Percentiles rank a stretch among this genome's conserved stretches.
Evolutionary conservation across 2,113 vertebrate genomes (phyloP).

Genomic region (Chiloscyllium plagiosum): DNA sequence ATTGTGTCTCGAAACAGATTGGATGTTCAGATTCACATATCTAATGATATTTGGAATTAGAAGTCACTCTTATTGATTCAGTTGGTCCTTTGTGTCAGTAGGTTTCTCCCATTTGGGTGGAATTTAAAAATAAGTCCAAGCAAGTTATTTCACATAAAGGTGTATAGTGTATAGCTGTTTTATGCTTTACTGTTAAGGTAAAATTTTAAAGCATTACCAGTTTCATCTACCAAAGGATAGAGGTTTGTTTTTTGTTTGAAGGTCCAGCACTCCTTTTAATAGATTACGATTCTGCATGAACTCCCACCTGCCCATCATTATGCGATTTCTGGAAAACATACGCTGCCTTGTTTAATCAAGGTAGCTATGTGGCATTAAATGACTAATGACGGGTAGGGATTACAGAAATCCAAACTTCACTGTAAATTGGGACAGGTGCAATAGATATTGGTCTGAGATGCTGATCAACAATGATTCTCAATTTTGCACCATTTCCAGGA

Average conservation of each 20-base stretch:
- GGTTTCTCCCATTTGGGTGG: not conserved
- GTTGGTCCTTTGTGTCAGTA: not conserved
- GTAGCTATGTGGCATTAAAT: not conserved
- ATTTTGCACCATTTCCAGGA: not conserved
- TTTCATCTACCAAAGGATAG: not conserved
- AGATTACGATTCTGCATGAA: not conserved
- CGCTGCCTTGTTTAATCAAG: not conserved
- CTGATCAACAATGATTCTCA: conserved; percentile 24
- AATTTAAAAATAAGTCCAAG: not conserved
- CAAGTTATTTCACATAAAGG: not conserved
- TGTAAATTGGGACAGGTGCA: conserved; percentile 53
- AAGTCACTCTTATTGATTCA: not conserved
- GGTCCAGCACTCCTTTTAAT: not conserved
- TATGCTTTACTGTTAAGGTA: conserved; percentile 17
- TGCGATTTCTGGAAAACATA: not conserved
- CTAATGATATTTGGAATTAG: not conserved
- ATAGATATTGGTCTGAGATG: conserved; percentile 46
- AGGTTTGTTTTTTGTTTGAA: not conserved
- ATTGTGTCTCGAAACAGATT: not conserved
- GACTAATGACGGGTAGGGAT: not conserved
- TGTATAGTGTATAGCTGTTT: conserved; percentile 21
- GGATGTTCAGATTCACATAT: not conserved
- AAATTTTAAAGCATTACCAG: not conserved
- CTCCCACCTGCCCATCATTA: not conserved
- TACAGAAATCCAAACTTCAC: conserved; percentile 36